These are phyloP conservation scores for Montipora capitata DNA, from an alignment of 92 coral and sea anemone genomes.

Conservation along the genomic window DNA sequence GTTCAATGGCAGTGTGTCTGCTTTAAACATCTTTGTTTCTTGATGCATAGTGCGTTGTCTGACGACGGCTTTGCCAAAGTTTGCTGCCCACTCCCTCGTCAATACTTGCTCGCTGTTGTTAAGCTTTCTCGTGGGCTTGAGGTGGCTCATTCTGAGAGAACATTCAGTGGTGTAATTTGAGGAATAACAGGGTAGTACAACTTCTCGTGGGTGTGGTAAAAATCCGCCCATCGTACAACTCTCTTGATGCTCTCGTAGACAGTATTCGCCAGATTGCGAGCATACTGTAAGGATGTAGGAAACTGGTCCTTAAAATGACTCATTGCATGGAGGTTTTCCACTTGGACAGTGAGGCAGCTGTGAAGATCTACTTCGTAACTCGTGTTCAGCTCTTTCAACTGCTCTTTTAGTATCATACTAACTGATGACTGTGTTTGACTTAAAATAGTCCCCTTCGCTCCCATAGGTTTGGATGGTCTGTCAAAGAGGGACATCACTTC, in stretches of 20 bases:
- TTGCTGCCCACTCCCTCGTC: constrained; percentile 69
- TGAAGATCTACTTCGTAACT: constrained; percentile 12
- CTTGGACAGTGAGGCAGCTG: constrained; percentile 13
- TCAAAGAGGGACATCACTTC: constrained; percentile 12
- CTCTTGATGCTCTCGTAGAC: constrained; percentile 24
- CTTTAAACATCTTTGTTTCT: constrained; percentile 49
- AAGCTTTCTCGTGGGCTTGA: constrained; percentile 41
- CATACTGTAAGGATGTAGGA: constrained; percentile 25
- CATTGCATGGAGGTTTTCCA: constrained; percentile 16
- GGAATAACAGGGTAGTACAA: constrained; percentile 23
- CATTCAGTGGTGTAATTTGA: constrained; percentile 41
- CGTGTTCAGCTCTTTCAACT: constrained; percentile 11
- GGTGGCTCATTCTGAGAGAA: constrained; percentile 47
- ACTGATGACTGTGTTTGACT: constrained; percentile 29
- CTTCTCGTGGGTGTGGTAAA: constrained; percentile 31
- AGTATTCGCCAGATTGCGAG: constrained; percentile 24
- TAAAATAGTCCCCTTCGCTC: constrained; percentile 14
- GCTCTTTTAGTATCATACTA: constrained; percentile 26
- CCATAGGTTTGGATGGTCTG: constrained; percentile 15
- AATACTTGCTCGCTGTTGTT: constrained; percentile 42
- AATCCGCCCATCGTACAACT: constrained; percentile 37
- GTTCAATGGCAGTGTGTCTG: constrained; percentile 61
- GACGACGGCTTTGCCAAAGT: constrained; percentile 61
- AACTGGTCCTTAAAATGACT: constrained; percentile 20
- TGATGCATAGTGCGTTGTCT: constrained; percentile 37